Percentiles rank a stretch among this genome's conserved stretches.
phyloP scores from a whole-genome alignment of 1,140 invertebrate species.

The Monomorium pharaonis region DNA sequence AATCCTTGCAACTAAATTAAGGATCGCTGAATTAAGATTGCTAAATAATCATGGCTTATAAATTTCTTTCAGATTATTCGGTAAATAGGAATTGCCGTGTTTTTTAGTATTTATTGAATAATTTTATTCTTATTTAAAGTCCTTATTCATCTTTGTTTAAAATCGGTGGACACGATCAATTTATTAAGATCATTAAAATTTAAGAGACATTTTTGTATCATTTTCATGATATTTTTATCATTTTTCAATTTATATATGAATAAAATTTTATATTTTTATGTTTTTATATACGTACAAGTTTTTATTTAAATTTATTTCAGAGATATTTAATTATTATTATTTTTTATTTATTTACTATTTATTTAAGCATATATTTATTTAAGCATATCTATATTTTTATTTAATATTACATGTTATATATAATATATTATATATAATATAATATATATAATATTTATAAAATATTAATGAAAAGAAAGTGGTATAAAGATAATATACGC shows the following conservation, averaged over 20 bases:
- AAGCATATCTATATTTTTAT: neutral
- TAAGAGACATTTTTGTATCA: neutral
- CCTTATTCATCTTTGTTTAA: too few species aligned
- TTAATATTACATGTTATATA: neutral
- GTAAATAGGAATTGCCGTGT: constrained; percentile 83
- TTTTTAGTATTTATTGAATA: constrained; percentile 15
- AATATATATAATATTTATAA: too few species aligned
- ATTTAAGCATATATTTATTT: neutral
- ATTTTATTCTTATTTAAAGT: neutral
- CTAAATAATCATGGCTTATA: constrained; percentile 52
- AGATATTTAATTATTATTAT: neutral
- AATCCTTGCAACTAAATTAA: neutral
- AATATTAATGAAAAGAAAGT: too few species aligned
- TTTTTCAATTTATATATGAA: neutral
- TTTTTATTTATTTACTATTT: neutral
- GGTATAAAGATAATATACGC: too few species aligned
- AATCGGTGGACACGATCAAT: neutral
- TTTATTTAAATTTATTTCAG: neutral
- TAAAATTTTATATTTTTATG: constrained; percentile 13
- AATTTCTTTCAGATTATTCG: constrained; percentile 76
- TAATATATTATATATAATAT: too few species aligned
- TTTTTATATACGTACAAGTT: neutral
- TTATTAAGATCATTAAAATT: neutral
- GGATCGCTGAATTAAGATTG: neutral
- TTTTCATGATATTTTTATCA: neutral